phyloP scores from a whole-genome alignment of 2,113 vertebrate genomes.

The Sorex araneus region DNA sequence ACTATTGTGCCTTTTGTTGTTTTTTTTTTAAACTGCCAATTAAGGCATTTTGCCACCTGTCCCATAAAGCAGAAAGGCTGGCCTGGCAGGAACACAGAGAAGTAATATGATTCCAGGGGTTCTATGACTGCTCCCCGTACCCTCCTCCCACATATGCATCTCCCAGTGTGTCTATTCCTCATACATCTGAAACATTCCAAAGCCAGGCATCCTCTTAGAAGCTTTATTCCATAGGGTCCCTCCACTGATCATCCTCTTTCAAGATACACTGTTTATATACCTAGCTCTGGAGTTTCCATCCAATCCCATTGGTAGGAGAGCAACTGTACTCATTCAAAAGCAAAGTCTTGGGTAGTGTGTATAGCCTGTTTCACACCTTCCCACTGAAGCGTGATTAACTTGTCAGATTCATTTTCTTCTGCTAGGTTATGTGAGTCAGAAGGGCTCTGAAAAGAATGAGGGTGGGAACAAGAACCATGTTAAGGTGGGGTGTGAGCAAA shows the following conservation, averaged over 20 bases:
- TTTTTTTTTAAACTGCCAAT: background rate
- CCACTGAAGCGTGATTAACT: conserved; percentile 9
- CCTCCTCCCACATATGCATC: background rate
- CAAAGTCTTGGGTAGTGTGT: background rate
- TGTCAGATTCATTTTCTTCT: conserved; percentile 52
- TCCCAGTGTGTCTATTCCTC: background rate
- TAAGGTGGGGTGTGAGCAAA: conserved; percentile 5
- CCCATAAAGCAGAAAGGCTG: background rate
- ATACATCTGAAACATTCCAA: conserved; percentile 20
- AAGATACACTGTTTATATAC: background rate
- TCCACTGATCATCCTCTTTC: conserved; percentile 20
- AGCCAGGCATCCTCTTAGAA: background rate
- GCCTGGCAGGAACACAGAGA: conserved; percentile 16
- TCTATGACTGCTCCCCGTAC: background rate
- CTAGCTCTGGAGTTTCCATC: no score
- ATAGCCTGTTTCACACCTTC: background rate
- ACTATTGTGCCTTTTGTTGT: no score
- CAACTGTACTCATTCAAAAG: conserved; percentile 39
- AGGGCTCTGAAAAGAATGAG: conserved; percentile 24
- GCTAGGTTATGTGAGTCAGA: background rate
- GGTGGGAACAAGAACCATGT: background rate
- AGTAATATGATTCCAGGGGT: conserved; percentile 42
- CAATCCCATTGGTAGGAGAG: no score
- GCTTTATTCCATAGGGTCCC: conserved; percentile 9
- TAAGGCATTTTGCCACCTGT: conserved; percentile 5